These are phyloP conservation scores for Cephalopachus bancanus DNA, from an alignment of 2,797 vertebrate genomes.

Conservation along the genomic window DNA sequence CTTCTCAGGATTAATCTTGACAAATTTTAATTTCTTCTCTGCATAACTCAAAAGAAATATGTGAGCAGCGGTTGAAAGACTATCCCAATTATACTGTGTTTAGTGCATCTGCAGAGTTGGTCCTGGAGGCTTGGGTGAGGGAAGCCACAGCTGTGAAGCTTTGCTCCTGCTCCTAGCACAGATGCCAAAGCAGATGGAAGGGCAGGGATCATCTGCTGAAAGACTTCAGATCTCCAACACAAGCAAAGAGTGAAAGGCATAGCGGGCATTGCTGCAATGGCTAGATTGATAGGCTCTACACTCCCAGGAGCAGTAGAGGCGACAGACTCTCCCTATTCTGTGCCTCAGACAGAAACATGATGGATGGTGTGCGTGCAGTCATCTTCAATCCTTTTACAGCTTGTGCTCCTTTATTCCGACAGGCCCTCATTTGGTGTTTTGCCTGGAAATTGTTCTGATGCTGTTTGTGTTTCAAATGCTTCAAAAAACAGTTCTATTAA, in stretches of 20 bases:
- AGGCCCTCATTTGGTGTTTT: conserved; percentile 59
- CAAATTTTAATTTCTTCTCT: conserved; percentile 70
- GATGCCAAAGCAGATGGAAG: conserved; percentile 85
- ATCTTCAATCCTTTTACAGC: conserved; percentile 65
- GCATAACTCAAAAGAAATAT: conserved; percentile 75
- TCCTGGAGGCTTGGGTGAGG: conserved; percentile 76
- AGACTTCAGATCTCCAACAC: conserved; percentile 51
- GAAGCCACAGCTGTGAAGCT: conserved; percentile 82
- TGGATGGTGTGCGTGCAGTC: conserved; percentile 57
- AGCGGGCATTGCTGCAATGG: conserved; percentile 70
- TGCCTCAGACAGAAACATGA: conserved; percentile 70
- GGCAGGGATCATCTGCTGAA: conserved; percentile 83
- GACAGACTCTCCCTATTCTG: conserved; percentile 65
- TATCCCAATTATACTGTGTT: conserved; percentile 79
- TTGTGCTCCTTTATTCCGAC: conserved; percentile 13
- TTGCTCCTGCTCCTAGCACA: conserved; percentile 79
- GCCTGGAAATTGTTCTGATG: conserved; percentile 68
- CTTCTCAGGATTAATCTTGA: conserved; percentile 63
- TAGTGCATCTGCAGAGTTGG: conserved; percentile 80
- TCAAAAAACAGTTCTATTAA: conserved; percentile 72
- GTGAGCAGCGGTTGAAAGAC: conserved; percentile 77
- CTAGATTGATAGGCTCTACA: conserved; percentile 79
- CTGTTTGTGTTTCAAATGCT: conserved; percentile 68
- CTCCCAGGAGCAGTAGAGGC: conserved; percentile 67
- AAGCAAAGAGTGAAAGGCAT: conserved; percentile 70